Conservation (phyloP, 1,140 invertebrate genomes). For the Lasioglossum baleicum region DNA sequence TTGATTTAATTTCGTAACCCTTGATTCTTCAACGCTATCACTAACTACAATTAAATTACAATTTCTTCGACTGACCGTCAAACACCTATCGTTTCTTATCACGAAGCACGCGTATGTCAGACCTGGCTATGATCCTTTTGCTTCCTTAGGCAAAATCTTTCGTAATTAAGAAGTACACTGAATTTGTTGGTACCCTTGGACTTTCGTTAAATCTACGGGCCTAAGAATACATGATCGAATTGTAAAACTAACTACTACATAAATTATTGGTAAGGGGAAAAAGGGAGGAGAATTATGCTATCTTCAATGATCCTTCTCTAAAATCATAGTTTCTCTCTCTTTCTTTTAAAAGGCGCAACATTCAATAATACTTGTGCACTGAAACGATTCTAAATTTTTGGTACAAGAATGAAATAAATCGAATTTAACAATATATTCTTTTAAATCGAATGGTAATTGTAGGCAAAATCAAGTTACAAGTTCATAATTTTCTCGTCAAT, state of each 20-base stretch:
- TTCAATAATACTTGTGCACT: constrained; percentile 21
- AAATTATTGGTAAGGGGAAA: constrained; percentile 28
- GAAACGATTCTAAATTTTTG: too few species aligned
- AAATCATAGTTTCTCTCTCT: constrained; percentile 38
- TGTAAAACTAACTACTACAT: constrained; percentile 30
- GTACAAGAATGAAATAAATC: neutral
- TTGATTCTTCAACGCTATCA: constrained; percentile 15
- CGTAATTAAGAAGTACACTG: constrained; percentile 21
- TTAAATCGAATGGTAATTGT: too few species aligned
- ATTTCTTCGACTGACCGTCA: constrained; percentile 8
- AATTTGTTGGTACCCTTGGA: constrained; percentile 30
- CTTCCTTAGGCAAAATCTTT: constrained; percentile 33
- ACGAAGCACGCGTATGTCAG: constrained; percentile 39
- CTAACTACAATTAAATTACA: neutral
- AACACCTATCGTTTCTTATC: constrained; percentile 27
- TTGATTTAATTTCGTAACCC: constrained; percentile 25
- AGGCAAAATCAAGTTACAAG: too few species aligned
- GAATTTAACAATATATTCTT: too few species aligned
- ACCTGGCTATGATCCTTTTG: constrained; percentile 29
- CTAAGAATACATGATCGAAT: constrained; percentile 36
- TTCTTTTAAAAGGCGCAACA: constrained; percentile 30
- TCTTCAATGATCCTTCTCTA: constrained; percentile 29
- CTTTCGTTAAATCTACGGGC: constrained; percentile 12
- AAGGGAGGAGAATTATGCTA: constrained; percentile 19
- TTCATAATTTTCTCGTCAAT: too few species aligned